A percentile compares a stretch with the other conserved stretches of the same genome.
phyloP scores from a whole-genome alignment of 2,113 vertebrate species.

The Empidonax traillii region DNA sequence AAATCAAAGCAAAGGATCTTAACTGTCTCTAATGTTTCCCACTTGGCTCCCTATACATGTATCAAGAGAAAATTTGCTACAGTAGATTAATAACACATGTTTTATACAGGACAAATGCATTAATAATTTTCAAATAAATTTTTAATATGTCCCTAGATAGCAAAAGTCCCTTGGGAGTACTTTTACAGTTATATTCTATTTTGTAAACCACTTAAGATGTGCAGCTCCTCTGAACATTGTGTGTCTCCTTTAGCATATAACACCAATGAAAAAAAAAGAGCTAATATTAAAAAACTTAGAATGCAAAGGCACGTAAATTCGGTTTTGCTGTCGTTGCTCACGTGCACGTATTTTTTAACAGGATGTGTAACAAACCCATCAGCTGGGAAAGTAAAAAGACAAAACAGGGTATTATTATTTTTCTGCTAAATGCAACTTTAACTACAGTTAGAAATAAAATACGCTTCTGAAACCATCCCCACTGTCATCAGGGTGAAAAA shows the following conservation, averaged over 20 bases:
- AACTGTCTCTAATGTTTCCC: not conserved
- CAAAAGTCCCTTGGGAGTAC: not conserved
- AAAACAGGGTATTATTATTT: not conserved
- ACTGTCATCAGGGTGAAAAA: no score
- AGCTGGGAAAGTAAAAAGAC: not conserved
- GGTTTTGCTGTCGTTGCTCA: not conserved
- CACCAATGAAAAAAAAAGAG: not conserved
- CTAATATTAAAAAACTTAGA: not conserved
- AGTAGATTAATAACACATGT: not conserved
- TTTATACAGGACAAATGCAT: not conserved
- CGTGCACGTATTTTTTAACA: not conserved
- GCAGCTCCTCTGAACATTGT: not conserved
- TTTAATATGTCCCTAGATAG: not conserved
- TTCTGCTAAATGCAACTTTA: not conserved
- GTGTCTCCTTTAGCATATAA: not conserved
- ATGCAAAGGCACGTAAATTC: not conserved
- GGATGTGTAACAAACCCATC: not conserved
- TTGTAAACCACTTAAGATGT: not conserved
- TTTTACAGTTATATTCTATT: not conserved
- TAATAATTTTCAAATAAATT: not conserved
- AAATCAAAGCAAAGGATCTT: not conserved
- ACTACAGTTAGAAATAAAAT: not conserved
- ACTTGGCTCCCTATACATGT: not conserved
- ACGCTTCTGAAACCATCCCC: not conserved
- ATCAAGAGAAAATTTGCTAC: not conserved